A percentile compares a stretch with the other conserved stretches of the same genome.
Evolutionary conservation across 2,888 invertebrate genomes (phyloP).

Genomic region (Agrochola litura): DNA sequence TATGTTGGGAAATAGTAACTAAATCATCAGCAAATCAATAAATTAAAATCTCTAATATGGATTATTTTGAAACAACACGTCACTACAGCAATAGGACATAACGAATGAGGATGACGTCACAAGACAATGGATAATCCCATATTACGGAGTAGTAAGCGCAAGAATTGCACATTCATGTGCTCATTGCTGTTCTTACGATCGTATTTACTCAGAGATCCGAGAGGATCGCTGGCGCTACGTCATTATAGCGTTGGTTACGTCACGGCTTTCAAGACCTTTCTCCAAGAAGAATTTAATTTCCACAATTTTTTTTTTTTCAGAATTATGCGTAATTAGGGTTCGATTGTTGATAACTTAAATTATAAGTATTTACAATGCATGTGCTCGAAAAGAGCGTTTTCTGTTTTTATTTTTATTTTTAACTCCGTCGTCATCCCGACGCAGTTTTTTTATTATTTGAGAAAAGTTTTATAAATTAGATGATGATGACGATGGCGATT

Average conservation of each 20-base stretch:
- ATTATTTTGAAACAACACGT: conserved; percentile 1
- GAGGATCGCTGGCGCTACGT: background rate
- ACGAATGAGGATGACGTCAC: conserved; percentile 25
- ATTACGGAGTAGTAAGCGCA: background rate
- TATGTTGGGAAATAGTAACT: conserved; percentile 6
- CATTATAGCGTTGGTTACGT: conserved; percentile 10
- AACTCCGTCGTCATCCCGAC: too few species aligned
- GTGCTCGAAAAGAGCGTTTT: too few species aligned
- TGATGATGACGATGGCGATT: too few species aligned
- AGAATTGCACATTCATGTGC: background rate
- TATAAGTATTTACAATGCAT: too few species aligned
- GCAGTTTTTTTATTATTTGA: too few species aligned
- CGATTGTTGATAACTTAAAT: background rate
- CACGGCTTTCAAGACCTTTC: background rate
- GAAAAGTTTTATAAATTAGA: too few species aligned
- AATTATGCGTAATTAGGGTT: background rate
- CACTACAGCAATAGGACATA: conserved; percentile 6
- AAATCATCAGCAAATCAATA: conserved; percentile 7
- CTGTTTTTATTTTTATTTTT: too few species aligned
- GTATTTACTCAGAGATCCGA: background rate
- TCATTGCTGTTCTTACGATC: conserved; percentile 15
- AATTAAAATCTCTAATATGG: conserved; percentile 6
- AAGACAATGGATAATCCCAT: conserved; percentile 1
- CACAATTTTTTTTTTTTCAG: background rate
- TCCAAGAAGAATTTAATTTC: background rate